Percentiles rank a stretch among this genome's conserved stretches.
phyloP scores from a whole-genome alignment of 2,888 invertebrate species.

The Apamea monoglypha region DNA sequence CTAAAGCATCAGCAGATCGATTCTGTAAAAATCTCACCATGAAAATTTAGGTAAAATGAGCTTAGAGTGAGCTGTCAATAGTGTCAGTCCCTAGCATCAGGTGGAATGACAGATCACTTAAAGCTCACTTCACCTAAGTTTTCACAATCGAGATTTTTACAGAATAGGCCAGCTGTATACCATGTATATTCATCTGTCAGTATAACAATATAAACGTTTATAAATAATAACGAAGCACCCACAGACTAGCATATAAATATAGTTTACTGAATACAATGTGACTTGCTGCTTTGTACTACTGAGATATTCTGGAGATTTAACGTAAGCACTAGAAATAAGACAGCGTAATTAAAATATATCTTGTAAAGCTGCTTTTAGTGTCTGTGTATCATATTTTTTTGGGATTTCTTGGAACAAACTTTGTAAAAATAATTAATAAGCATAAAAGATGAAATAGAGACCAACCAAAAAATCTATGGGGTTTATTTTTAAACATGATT shows the following conservation, averaged over 20 bases:
- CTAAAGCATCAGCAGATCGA: too few species aligned
- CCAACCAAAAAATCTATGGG: background rate
- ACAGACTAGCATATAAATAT: constrained; percentile 47
- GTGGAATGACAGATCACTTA: too few species aligned
- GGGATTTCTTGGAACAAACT: background rate
- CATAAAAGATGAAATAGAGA: background rate
- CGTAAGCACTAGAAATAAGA: constrained; percentile 42
- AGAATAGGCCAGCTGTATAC: too few species aligned
- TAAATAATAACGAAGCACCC: constrained; percentile 45
- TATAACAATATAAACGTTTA: constrained; percentile 34
- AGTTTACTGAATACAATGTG: constrained; percentile 44
- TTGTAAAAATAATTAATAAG: background rate
- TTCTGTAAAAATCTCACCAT: too few species aligned
- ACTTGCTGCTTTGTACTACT: constrained; percentile 49
- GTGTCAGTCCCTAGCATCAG: too few species aligned
- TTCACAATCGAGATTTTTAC: too few species aligned
- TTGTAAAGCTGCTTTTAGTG: constrained; percentile 39
- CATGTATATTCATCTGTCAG: background rate
- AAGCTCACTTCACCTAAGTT: too few species aligned
- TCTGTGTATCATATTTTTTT: constrained; percentile 29
- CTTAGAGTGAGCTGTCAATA: too few species aligned
- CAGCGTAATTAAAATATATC: constrained; percentile 32
- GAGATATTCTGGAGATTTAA: constrained; percentile 48
- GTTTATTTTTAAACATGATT: background rate
- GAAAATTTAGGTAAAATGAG: too few species aligned